Evolutionary conservation across 1,140 invertebrate species (phyloP), one percentile per base, ranked within the genome.

Genomic region (Cepaea nemoralis): DNA sequence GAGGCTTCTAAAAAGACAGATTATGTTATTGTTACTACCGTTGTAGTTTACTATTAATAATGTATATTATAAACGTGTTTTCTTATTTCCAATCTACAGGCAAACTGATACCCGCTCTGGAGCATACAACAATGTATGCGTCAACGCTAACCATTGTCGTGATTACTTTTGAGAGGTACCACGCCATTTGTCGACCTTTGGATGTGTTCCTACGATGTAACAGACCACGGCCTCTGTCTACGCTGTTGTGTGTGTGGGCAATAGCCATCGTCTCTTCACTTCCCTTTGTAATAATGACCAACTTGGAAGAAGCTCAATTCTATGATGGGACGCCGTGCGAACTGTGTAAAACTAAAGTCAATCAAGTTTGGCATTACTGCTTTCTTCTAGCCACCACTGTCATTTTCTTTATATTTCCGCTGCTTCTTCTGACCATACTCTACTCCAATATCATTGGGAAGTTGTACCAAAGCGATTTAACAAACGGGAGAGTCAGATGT

Each of bases 81-180:
- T 50, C n/a, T n/a, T n/a, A n/a, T n/a, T n/a, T n/a, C n/a, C n/a
- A n/a, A 35, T 77, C 75, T 84, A 39, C 84, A 88, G 87, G 87
- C 80, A 86, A 86, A 42, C 37, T 86, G 24, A 80, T 85, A 2
- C 85, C 87, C 16, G 86, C 86, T 48, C 80, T 89, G 5, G 88
- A 89, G 39, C 85, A 86, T 77, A 81, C 81, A 3, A 82, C 84
- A 8, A 76, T 86, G 14, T 85, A 87, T 42, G 86, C 86, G 0
- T 89, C 88, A 12, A 83, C 85, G 10, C 40, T 88, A 35, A 89
- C 86, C 1, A 83, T 89, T 35, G 67, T 87, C 39, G 84, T 82
- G 0, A 86, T 89, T 48, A 87, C 83, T 22, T 81, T 85, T 37
- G 88, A 89, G 50, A 82, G 88, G 19, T 89, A 83, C 80, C 82